Evolutionary conservation across 2,113 vertebrate genomes (phyloP), one percentile per base, ranked within the genome.

Genomic region (Lathamus discolor): DNA sequence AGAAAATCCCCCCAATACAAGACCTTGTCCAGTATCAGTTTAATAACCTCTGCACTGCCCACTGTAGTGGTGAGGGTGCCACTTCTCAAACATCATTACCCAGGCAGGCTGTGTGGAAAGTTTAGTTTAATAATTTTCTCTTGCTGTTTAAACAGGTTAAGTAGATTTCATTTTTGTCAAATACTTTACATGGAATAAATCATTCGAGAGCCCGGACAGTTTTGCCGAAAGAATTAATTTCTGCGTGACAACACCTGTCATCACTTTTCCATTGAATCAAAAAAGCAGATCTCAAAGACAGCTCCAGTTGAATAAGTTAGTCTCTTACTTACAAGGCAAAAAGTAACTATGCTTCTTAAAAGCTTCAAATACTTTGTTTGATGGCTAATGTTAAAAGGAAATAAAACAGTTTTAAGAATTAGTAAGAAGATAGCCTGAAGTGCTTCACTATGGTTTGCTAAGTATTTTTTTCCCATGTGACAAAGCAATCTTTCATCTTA

Each of bases 151-250:
- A 96, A 95, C 63, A 96, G 93, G 92, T 59, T 96, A 88, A 93
- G 75, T 79, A 90, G 77, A 95, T 93, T 73, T 90, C 86, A 46
- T 39, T 97, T 97, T 97, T 94, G 90, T 94, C 93, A 97, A 95
- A 88, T 97, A 93, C 79, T 96, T 96, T 82, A 89, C 70, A 70
- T 2, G 13, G 86, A 92, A 97, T 93, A 97, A 97, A 97, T 97
- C 91, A 74, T 86, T 74, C 0, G 0, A 95, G 83, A 92, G 13
- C 68, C 92, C 3, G 11, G 92, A 94, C 91, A 88, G 75, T 83
- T 94, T 89, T 63, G 78, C 84, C 96, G 97, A 97, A 96, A 96
- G 88, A 87, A 96, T 95, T 91, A 86, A 93, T 96, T 96, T 95
- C 88, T 96, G 67, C 11, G 0, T 95, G 96, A 97, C 95, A 95